phyloP scores from a whole-genome alignment of 2,797 vertebrate species.

The Amblyopsis hoosieri region DNA sequence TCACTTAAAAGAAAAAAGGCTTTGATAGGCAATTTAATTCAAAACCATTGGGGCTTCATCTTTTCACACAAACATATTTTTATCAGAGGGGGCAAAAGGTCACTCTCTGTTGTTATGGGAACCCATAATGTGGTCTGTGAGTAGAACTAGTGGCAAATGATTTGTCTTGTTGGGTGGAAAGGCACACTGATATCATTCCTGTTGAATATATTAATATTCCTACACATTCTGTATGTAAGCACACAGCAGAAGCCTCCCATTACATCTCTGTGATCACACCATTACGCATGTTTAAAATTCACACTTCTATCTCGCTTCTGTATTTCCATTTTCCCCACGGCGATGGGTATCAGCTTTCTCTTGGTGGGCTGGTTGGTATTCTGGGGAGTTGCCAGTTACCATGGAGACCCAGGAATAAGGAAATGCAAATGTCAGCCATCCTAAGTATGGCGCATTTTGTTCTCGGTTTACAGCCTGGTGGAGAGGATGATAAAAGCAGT shows the following conservation, averaged over 20 bases:
- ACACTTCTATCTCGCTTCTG: constrained; percentile 29
- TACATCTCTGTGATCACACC: neutral
- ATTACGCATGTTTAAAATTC: neutral
- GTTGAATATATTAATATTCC: constrained; percentile 19
- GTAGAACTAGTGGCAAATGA: constrained; percentile 7
- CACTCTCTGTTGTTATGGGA: too few relatives aligned
- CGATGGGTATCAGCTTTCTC: constrained; percentile 53
- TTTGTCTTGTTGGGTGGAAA: constrained; percentile 3
- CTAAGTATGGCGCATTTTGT: constrained; percentile 66
- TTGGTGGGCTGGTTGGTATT: constrained; percentile 71
- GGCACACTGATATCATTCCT: constrained; percentile 35
- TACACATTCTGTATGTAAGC: too few relatives aligned
- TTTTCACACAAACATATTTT: too few relatives aligned
- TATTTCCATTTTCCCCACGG: constrained; percentile 44
- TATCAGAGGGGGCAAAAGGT: too few relatives aligned
- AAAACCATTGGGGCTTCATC: too few relatives aligned
- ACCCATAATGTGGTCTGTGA: neutral
- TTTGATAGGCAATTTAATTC: too few relatives aligned
- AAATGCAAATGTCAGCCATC: constrained; percentile 75
- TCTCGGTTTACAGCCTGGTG: constrained; percentile 41
- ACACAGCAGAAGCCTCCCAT: too few relatives aligned
- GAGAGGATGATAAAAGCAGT: constrained; percentile 50
- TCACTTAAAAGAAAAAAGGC: too few relatives aligned
- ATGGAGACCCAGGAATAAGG: constrained; percentile 70
- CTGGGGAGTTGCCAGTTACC: constrained; percentile 72